phyloP scores from a whole-genome alignment of 2,797 vertebrate genomes.

The Leptoclinus maculatus region DNA sequence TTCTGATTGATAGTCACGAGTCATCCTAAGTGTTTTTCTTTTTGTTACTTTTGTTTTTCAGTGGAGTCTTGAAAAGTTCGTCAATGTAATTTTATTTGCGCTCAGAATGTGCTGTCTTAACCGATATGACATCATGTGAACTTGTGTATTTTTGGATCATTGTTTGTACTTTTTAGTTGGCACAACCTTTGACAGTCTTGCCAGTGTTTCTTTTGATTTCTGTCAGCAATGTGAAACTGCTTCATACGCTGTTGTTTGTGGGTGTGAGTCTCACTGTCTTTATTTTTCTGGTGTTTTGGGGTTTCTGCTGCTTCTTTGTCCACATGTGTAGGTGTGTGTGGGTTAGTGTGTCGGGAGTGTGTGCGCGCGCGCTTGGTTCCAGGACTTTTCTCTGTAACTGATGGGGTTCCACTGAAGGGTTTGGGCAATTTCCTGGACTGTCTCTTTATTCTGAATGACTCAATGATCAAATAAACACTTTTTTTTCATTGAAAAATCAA shows the following conservation, averaged over 20 bases:
- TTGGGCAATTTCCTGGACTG: constrained; percentile 94
- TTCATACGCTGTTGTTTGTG: constrained; percentile 88
- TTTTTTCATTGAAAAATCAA: constrained; percentile 84
- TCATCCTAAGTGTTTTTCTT: constrained; percentile 72
- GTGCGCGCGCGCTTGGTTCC: constrained; percentile 81
- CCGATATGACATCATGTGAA: constrained; percentile 93
- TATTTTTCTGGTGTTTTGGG: constrained; percentile 39
- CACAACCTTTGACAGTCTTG: constrained; percentile 85
- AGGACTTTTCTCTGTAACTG: constrained; percentile 84
- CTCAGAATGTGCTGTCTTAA: constrained; percentile 80
- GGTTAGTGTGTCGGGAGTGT: constrained; percentile 46
- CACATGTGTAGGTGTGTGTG: constrained; percentile 58
- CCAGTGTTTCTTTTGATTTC: constrained; percentile 84
- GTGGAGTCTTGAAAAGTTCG: constrained; percentile 76
- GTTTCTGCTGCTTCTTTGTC: constrained; percentile 77
- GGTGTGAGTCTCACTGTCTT: constrained; percentile 68
- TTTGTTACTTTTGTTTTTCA: constrained; percentile 50
- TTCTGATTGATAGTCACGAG: constrained; percentile 73
- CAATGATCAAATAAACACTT: constrained; percentile 85
- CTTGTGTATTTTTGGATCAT: constrained; percentile 96
- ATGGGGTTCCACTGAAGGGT: constrained; percentile 91
- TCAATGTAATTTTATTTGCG: constrained; percentile 79
- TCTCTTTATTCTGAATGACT: constrained; percentile 89
- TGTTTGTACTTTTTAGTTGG: constrained; percentile 92
- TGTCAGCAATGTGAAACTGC: constrained; percentile 87